A percentile compares a stretch with the other conserved stretches of the same genome.
Evolutionary conservation across 1,140 invertebrate genomes (phyloP).

Genomic region (Trialeurodes vaporariorum): DNA sequence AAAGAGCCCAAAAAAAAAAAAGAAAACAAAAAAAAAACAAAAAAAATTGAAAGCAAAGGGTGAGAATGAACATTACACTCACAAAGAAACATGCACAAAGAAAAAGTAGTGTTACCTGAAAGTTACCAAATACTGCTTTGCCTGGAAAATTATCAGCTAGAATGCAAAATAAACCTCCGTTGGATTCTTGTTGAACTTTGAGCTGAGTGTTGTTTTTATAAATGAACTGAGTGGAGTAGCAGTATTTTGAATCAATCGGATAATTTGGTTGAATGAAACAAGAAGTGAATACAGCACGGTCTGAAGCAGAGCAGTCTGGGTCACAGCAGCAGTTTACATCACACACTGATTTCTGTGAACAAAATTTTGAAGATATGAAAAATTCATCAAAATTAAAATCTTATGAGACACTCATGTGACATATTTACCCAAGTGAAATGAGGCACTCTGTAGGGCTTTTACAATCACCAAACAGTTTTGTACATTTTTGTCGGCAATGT

Average conservation of each 20-base stretch:
- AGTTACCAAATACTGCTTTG: background rate
- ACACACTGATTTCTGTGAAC: slow-evolving; percentile 42
- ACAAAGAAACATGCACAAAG: too few species aligned
- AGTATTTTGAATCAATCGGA: background rate
- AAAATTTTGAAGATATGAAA: slow-evolving; percentile 6
- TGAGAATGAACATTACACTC: too few species aligned
- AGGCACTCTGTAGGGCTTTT: slow-evolving; percentile 8
- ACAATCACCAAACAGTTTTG: background rate
- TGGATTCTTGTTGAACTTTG: background rate
- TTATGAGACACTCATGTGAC: background rate
- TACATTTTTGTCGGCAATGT: background rate
- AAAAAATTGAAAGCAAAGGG: too few species aligned
- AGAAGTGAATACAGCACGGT: slow-evolving; percentile 42
- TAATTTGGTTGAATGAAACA: slow-evolving; percentile 37
- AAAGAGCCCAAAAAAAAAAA: too few species aligned
- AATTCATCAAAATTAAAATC: background rate
- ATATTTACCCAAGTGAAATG: background rate
- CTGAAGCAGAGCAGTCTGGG: slow-evolving; percentile 43
- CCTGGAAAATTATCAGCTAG: background rate
- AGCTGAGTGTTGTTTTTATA: background rate
- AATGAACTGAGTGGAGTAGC: background rate
- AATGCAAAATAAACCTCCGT: background rate
- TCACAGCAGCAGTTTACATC: slow-evolving; percentile 70
- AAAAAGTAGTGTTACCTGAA: too few species aligned
- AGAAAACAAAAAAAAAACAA: too few species aligned